These are phyloP conservation scores for Ommatoiulus sabulosus DNA, from an alignment of 2,888 invertebrate genomes.

Conservation along the genomic window DNA sequence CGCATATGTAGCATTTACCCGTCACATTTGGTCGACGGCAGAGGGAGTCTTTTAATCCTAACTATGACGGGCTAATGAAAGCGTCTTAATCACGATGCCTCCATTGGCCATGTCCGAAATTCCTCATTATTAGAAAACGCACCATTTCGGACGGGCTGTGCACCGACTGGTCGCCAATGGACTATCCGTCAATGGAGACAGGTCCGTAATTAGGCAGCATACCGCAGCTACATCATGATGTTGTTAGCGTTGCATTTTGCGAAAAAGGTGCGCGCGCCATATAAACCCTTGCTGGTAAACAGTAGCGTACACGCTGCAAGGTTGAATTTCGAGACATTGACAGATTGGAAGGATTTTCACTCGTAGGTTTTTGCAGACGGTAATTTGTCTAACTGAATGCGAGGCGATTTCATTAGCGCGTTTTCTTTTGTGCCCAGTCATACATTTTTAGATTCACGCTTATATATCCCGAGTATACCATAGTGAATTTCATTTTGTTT, in stretches of 20 bases:
- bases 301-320: slow-evolving; percentile 1
- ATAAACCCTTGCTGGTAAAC: background rate
- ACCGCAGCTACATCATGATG: background rate
- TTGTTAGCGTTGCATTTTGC: background rate
- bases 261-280: background rate
- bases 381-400: background rate
- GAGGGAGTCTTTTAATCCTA: background rate
- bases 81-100: background rate
- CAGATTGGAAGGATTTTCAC: background rate
- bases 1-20: background rate
- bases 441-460: background rate
- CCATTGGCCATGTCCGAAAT: background rate
- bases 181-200: background rate
- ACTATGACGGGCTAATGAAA: background rate
- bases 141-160: background rate
- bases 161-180: background rate
- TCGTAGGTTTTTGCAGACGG: background rate
- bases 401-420: background rate
- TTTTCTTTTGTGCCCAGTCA: background rate
- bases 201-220: background rate
- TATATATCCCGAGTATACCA: background rate
- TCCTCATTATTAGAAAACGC: background rate
- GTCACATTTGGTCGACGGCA: background rate
- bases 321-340: background rate
- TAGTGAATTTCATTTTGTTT: background rate